Conservation (phyloP, 2,888 invertebrate species). For the Cryptosula pallasiana region DNA sequence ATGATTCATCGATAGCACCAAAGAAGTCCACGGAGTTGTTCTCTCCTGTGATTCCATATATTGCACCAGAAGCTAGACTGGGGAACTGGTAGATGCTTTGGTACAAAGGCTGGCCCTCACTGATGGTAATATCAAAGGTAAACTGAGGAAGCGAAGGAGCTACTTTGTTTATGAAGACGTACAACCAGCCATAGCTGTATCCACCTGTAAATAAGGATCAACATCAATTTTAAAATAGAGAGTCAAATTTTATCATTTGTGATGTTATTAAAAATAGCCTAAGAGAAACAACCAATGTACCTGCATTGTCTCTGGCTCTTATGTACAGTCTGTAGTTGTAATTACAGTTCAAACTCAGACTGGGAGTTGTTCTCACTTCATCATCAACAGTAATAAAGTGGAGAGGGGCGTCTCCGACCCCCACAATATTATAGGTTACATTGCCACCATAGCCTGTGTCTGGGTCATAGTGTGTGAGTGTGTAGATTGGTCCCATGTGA, state of each 20-base stretch:
- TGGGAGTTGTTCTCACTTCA: constrained; percentile 18
- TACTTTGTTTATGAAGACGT: constrained; percentile 11
- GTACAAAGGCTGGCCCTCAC: background rate
- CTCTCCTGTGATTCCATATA: background rate
- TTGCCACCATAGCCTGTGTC: background rate
- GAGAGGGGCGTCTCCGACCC: background rate
- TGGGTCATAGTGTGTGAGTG: constrained; percentile 4
- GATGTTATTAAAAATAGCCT: no score
- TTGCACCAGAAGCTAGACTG: background rate
- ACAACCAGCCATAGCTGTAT: background rate
- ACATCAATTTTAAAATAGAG: no score
- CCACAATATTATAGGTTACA: background rate
- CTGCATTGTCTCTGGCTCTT: background rate
- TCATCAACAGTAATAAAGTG: background rate
- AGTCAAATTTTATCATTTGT: no score
- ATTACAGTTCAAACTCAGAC: background rate
- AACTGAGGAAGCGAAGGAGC: background rate
- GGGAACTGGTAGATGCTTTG: constrained; percentile 1
- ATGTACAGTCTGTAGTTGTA: constrained; percentile 5
- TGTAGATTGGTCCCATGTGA: background rate
- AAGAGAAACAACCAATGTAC: background rate
- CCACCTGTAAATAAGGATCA: no score
- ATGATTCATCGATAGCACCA: background rate
- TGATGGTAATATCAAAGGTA: background rate
- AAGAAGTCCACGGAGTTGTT: background rate